Base-by-base conservation (phyloP, 2,888 invertebrate genomes). In the Alsophila aescularia region DNA sequence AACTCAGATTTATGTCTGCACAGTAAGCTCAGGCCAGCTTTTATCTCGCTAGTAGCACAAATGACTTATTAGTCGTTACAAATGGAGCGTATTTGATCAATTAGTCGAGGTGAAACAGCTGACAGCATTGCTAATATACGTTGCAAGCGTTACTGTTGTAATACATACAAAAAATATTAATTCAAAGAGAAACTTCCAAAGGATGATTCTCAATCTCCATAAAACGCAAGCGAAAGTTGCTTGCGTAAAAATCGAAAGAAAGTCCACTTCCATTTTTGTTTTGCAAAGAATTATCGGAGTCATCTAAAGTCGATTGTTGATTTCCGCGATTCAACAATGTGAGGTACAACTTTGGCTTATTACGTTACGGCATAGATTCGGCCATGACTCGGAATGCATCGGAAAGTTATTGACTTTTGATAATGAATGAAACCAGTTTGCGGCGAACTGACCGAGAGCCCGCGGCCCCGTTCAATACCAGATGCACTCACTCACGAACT, bases 361-460 rank as follows among this genome's bases (percentile, higher is more conserved):
- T 82, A 84, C 77, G 77, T 83, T 77, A 76, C 73, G 73, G 76
- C 78, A 75, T 69, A 73, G 73, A 76, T 78, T 82, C 83, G 90
- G 83, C 90, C 90, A 69, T 90, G 90, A 90, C 87, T 90, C 76
- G 80, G 78, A 83, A 86, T 87, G 88, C 86, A 87, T 88, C 89
- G 78, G 86, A 90, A 89, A 90, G 90, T 90, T 91, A 91, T 91
- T 91, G 90, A 91, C 90, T 90, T 90, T 90, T 90, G 90, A 86
- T 90, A 89, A 90, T 91, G 90, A 78, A 77, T 66, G 36, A 85
- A 91, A 91, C 90, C 87, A 83, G 90, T 91, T 90, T 88, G 81
- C 50, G 50, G 55, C 73, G 67, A 75, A 77, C 82, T 90, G 90
- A 89, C 90, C 90, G 87, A 85, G 83, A 85, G 86, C 75, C 73